These are phyloP conservation scores for Stegana nigrithorax DNA, from an alignment of 2,888 invertebrate species.

Conservation along the genomic window DNA sequence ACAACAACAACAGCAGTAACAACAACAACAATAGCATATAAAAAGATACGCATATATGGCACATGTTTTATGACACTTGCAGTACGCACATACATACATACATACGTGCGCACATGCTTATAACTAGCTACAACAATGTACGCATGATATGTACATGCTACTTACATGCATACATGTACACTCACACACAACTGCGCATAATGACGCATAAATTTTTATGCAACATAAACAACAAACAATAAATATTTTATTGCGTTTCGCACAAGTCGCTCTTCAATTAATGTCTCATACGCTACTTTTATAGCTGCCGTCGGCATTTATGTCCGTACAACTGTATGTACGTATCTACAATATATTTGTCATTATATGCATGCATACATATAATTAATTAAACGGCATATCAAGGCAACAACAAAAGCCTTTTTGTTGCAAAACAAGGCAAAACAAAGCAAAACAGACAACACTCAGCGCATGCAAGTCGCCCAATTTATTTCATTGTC, in stretches of 20 bases:
- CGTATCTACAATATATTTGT: no score
- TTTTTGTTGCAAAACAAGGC: no score
- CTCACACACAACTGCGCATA: not conserved
- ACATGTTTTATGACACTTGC: conserved; percentile 33
- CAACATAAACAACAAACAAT: conserved; percentile 36
- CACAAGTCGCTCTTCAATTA: not conserved
- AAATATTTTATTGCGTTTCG: conserved; percentile 3
- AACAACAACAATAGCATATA: not conserved
- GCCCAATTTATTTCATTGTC: not conserved
- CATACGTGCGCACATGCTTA: conserved; percentile 37
- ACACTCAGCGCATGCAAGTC: no score
- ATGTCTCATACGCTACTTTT: not conserved
- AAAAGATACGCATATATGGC: not conserved
- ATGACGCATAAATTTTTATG: conserved; percentile 40
- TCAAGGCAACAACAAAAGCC: no score
- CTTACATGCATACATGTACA: not conserved
- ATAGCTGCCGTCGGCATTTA: no score
- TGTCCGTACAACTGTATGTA: no score
- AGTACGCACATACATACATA: conserved; percentile 42
- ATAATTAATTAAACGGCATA: no score
- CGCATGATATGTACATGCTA: no score
- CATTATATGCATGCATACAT: no score
- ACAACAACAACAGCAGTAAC: no score
- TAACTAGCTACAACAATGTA: no score
- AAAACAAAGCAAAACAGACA: no score